Conservation (phyloP, 2,888 invertebrate species). For the Antheraea yamamai region DNA sequence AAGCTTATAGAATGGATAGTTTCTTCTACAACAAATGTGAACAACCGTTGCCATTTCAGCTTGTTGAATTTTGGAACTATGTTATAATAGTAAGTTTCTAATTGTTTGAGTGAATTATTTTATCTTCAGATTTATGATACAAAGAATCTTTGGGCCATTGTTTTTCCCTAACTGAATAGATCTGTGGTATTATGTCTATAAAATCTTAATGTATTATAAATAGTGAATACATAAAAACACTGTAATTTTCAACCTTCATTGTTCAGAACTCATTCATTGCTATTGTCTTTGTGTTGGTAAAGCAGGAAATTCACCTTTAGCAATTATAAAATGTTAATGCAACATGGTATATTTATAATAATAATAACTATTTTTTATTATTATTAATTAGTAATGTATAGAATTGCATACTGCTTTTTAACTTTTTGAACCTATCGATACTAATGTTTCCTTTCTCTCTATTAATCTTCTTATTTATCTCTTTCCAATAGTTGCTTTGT, state of each 20-base stretch:
- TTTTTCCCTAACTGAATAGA: too few relatives aligned
- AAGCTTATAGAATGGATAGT: too few relatives aligned
- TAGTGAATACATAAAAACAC: background rate
- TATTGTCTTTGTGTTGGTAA: conserved; percentile 10
- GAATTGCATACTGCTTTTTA: conserved; percentile 11
- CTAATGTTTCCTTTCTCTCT: conserved; percentile 32
- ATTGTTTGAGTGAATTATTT: too few relatives aligned
- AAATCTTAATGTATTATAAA: background rate
- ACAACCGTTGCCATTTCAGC: too few relatives aligned
- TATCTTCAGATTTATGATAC: too few relatives aligned
- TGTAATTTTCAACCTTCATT: background rate
- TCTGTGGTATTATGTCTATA: too few relatives aligned
- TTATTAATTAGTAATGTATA: background rate
- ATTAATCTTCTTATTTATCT: conserved; percentile 27
- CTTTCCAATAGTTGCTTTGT: conserved; percentile 33
- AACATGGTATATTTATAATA: background rate
- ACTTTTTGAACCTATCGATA: conserved; percentile 6
- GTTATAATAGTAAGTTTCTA: too few relatives aligned
- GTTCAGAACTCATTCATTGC: background rate
- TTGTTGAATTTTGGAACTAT: too few relatives aligned
- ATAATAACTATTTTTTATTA: too few relatives aligned
- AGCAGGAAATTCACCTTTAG: conserved; percentile 4
- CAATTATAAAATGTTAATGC: background rate
- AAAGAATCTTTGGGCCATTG: too few relatives aligned
- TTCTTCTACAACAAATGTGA: too few relatives aligned